A percentile compares a stretch with the other conserved stretches of the same genome.
Conservation (phyloP, 2,888 invertebrate genomes). For the Cristatella mucedo region DNA sequence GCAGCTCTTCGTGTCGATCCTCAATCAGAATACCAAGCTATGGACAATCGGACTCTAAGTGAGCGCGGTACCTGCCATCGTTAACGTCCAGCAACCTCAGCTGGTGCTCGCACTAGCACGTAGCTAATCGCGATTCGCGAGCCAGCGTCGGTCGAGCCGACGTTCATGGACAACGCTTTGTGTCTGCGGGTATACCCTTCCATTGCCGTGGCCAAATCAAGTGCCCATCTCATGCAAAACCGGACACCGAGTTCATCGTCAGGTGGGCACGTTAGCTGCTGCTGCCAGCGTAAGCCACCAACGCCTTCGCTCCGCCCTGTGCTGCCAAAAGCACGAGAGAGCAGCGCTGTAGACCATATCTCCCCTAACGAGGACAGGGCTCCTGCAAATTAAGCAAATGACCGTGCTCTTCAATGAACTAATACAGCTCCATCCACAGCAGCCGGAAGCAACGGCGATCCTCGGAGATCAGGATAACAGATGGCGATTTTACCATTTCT, state of each 20-base stretch:
- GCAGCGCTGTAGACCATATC: too few species aligned
- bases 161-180: conserved; percentile 68
- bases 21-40: conserved; percentile 73
- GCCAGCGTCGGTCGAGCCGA: conserved; percentile 75
- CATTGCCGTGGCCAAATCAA: conserved; percentile 69
- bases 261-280: conserved; percentile 37
- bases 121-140: conserved; percentile 72
- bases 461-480: too few species aligned
- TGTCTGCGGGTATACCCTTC: conserved; percentile 79
- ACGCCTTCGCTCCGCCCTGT: too few species aligned
- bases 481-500: too few species aligned
- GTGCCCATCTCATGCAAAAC: conserved; percentile 71
- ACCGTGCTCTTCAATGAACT: too few species aligned
- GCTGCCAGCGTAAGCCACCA: not conserved
- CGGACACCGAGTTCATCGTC: conserved; percentile 88
- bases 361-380: too few species aligned
- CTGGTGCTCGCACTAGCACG: conserved; percentile 68
- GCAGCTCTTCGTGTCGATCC: conserved; percentile 41
- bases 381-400: too few species aligned
- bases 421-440: too few species aligned
- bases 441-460: too few species aligned
- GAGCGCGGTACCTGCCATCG: conserved; percentile 73
- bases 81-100: conserved; percentile 70
- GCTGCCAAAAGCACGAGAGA: too few species aligned
- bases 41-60: conserved; percentile 67